A percentile compares a stretch with the other conserved stretches of the same genome.
Evolutionary conservation across 2,888 invertebrate genomes (phyloP).

Genomic region (Troides helena): DNA sequence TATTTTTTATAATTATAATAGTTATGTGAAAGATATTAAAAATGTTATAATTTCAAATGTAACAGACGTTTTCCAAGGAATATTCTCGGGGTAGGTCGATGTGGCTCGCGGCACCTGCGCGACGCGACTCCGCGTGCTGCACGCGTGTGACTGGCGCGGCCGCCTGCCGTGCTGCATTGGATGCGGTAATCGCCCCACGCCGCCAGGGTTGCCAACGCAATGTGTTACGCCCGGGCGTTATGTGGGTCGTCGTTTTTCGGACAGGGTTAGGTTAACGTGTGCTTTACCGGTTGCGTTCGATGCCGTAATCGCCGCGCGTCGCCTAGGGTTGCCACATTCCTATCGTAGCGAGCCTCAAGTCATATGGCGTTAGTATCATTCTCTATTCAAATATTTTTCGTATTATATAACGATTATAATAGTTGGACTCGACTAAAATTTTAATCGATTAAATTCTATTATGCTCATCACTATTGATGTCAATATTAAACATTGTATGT

Average conservation of each 20-base stretch:
- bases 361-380: no score
- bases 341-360: background rate
- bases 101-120: slow-evolving; percentile 22
- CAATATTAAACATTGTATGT: no score
- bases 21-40: no score
- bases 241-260: slow-evolving; percentile 27
- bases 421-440: no score
- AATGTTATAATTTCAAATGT: background rate
- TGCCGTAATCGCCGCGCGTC: background rate
- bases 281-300: slow-evolving; percentile 18
- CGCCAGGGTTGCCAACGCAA: slow-evolving; percentile 15
- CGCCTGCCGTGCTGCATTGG: background rate
- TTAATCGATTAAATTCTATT: no score
- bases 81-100: slow-evolving; percentile 1
- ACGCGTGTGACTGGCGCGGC: slow-evolving; percentile 5
- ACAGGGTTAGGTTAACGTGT: slow-evolving; percentile 25
- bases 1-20: no score
- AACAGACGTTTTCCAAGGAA: slow-evolving; percentile 8
- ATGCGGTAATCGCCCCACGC: slow-evolving; percentile 23
- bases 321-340: background rate
- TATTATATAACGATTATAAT: no score
- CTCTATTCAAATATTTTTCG: no score
- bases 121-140: slow-evolving; percentile 25
- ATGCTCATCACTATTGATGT: no score
- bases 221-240: slow-evolving; percentile 21